Percentiles rank a stretch among this genome's conserved stretches.
These are phyloP conservation scores for Amphiura filiformis DNA, from an alignment of 35 echinoderm and acorn worm genomes.

Conservation along the genomic window DNA sequence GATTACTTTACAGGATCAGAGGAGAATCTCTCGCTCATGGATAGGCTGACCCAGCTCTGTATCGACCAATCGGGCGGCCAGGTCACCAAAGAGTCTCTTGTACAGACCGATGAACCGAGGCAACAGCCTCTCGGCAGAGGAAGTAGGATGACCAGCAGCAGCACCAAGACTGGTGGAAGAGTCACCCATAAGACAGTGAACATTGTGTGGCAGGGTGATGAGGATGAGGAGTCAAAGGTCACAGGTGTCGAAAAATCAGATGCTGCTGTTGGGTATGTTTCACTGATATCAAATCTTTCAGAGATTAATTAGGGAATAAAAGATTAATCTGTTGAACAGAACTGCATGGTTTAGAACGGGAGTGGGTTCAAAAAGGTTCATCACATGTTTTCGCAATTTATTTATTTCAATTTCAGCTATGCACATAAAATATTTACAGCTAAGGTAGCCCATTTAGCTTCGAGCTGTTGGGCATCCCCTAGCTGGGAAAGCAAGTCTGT, in stretches of 20 bases:
- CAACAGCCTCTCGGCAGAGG: background rate
- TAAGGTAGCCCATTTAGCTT: no score
- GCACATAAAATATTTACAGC: no score
- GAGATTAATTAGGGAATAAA: no score
- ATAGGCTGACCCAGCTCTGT: slow-evolving; percentile 77
- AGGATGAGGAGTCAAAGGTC: background rate
- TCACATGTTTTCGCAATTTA: no score
- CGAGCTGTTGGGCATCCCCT: no score
- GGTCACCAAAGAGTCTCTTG: slow-evolving; percentile 37
- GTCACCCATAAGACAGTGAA: background rate
- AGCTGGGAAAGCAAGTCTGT: no score
- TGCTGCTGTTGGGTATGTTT: background rate
- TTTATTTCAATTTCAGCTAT: no score
- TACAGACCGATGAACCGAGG: background rate
- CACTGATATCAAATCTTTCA: background rate
- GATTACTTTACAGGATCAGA: background rate
- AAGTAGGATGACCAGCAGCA: background rate
- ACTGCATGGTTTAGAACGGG: no score
- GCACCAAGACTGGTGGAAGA: slow-evolving; percentile 31
- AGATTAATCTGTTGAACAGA: no score
- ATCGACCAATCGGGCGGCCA: slow-evolving; percentile 64
- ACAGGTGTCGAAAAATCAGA: background rate
- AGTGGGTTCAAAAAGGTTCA: no score
- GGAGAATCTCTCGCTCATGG: slow-evolving; percentile 43
- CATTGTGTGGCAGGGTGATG: slow-evolving; percentile 7